Evolutionary conservation across 2,113 vertebrate genomes (phyloP).

Genomic region (Corydoras maculifer): DNA sequence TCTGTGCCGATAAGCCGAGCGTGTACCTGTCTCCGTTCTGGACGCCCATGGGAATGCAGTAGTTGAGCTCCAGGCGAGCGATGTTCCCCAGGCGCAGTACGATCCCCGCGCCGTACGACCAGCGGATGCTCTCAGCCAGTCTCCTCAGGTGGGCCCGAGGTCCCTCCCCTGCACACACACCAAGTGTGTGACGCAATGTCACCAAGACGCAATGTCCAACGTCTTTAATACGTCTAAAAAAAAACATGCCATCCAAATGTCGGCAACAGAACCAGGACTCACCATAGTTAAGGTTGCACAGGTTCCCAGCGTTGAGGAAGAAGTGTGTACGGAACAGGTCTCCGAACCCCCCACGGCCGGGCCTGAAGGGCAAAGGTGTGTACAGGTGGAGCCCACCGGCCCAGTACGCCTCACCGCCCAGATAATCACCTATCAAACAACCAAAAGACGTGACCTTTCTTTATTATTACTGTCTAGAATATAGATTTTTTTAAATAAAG

Average conservation of each 20-base stretch:
- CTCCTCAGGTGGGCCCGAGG: constrained; percentile 81
- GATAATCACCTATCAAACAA: constrained; percentile 78
- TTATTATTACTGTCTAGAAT: too few species aligned
- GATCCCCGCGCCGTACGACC: constrained; percentile 88
- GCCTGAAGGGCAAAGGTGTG: constrained; percentile 91
- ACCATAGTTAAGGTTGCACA: constrained; percentile 97
- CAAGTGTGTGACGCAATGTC: too few species aligned
- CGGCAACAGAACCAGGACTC: constrained; percentile 30
- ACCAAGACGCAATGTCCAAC: too few species aligned
- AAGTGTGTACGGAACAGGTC: constrained; percentile 95
- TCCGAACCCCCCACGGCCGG: constrained; percentile 84
- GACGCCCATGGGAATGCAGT: constrained; percentile 95
- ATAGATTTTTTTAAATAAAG: too few species aligned
- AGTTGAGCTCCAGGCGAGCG: constrained; percentile 90
- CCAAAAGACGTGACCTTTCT: not conserved
- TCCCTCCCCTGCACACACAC: constrained; percentile 74
- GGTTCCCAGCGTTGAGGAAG: constrained; percentile 95
- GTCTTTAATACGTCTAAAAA: too few species aligned
- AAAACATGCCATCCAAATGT: not conserved
- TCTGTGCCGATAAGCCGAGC: not conserved
- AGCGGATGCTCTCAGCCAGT: constrained; percentile 86
- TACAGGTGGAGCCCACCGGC: constrained; percentile 90
- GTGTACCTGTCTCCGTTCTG: constrained; percentile 87
- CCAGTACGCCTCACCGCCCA: constrained; percentile 94
- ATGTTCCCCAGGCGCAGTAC: constrained; percentile 93